phyloP scores from a whole-genome alignment of 2,113 vertebrate species.

The Bothrops jararaca region DNA sequence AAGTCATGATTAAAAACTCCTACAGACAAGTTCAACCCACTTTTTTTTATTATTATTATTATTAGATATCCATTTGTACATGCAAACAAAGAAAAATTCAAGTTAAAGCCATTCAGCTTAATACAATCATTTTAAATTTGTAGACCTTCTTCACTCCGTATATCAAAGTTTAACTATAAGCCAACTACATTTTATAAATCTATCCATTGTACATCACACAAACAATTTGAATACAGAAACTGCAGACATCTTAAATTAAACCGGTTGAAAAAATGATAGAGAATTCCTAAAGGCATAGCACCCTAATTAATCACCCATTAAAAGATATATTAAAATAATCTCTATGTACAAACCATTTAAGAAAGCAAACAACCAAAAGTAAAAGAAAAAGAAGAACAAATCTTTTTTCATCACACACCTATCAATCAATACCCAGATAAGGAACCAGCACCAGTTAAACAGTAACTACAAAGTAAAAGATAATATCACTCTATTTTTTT shows the following conservation, averaged over 20 bases:
- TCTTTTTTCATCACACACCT: neutral
- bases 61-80: too few species aligned
- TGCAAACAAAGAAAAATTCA: too few species aligned
- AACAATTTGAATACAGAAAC: too few species aligned
- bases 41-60: too few species aligned
- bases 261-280: neutral
- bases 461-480: neutral
- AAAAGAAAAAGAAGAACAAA: neutral
- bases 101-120: too few species aligned
- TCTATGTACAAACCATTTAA: neutral
- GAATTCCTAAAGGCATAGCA: neutral
- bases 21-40: neutral
- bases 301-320: neutral
- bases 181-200: too few species aligned
- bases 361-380: neutral
- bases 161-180: too few species aligned
- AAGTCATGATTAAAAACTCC: neutral
- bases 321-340: neutral
- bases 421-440: neutral
- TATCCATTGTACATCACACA: too few species aligned
- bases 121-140: too few species aligned
- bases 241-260: neutral
- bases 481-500: neutral
- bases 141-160: too few species aligned
- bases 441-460: neutral